These are phyloP conservation scores for Augochlora pura DNA, from an alignment of 1,140 invertebrate species.

Conservation along the genomic window DNA sequence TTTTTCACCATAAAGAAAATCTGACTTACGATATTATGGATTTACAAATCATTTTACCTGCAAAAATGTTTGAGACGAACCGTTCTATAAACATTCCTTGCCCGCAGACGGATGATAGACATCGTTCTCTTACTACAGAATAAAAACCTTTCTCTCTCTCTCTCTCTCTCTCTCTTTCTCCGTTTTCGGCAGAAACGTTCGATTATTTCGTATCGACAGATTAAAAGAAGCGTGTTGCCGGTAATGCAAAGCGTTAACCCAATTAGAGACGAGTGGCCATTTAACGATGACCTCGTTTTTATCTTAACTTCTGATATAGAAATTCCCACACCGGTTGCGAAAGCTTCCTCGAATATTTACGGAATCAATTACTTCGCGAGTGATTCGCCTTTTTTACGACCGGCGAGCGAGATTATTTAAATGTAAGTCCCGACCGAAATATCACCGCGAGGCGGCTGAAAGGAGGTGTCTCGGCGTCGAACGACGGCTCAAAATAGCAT, in stretches of 20 bases:
- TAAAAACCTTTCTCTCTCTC: too few species aligned
- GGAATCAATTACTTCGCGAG: not conserved
- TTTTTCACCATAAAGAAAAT: too few species aligned
- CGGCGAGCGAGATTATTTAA: not conserved
- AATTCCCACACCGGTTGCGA: not conserved
- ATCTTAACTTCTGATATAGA: not conserved
- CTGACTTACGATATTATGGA: too few species aligned
- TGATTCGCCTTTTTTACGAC: not conserved
- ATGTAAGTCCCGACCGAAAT: not conserved
- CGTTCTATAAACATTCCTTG: too few species aligned
- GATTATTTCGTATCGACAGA: not conserved
- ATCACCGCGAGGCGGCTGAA: not conserved
- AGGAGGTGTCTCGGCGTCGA: not conserved
- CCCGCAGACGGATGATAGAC: too few species aligned
- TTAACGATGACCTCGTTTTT: not conserved
- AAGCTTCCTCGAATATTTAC: not conserved
- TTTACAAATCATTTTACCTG: too few species aligned
- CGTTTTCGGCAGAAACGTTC: too few species aligned
- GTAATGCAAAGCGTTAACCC: not conserved
- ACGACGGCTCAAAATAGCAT: conserved; percentile 36
- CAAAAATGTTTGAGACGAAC: too few species aligned
- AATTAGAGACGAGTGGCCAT: not conserved
- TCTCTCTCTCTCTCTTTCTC: too few species aligned
- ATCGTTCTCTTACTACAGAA: too few species aligned
- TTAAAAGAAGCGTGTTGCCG: not conserved